Conservation (phyloP, 2,888 invertebrate species). For the Drosophila demipolita region DNA sequence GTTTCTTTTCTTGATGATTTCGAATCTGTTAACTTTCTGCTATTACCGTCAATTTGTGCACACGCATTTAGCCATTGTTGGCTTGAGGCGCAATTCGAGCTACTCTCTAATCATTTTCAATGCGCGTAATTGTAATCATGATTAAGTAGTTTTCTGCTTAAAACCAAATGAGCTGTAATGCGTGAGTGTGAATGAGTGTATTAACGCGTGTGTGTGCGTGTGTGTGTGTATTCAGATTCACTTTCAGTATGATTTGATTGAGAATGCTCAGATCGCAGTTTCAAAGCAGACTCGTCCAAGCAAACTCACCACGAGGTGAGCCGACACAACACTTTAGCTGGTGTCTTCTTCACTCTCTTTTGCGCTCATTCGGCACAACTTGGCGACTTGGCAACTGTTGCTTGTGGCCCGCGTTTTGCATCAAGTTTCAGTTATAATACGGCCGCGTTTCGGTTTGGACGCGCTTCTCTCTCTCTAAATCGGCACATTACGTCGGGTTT, state of each 20-base stretch:
- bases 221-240: constrained; percentile 69
- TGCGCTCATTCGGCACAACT: constrained; percentile 16
- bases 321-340: constrained; percentile 1
- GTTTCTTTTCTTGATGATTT: constrained; percentile 13
- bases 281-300: constrained; percentile 7
- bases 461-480: constrained; percentile 55
- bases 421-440: constrained; percentile 80
- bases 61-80: constrained; percentile 18
- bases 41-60: constrained; percentile 36
- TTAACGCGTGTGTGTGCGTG: constrained; percentile 6
- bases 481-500: constrained; percentile 16
- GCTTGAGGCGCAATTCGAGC: constrained; percentile 51
- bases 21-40: not conserved
- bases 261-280: constrained; percentile 61
- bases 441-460: constrained; percentile 79
- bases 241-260: constrained; percentile 71
- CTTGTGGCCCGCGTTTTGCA: constrained; percentile 47
- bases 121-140: constrained; percentile 45
- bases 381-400: constrained; percentile 55
- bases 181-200: not conserved
- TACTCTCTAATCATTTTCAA: constrained; percentile 58
- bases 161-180: constrained; percentile 57
- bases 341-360: constrained; percentile 42
- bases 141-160: constrained; percentile 54
- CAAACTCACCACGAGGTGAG: constrained; percentile 58